These are phyloP conservation scores for Dastarcus helophoroides DNA, from an alignment of 2,888 invertebrate genomes.

Conservation along the genomic window DNA sequence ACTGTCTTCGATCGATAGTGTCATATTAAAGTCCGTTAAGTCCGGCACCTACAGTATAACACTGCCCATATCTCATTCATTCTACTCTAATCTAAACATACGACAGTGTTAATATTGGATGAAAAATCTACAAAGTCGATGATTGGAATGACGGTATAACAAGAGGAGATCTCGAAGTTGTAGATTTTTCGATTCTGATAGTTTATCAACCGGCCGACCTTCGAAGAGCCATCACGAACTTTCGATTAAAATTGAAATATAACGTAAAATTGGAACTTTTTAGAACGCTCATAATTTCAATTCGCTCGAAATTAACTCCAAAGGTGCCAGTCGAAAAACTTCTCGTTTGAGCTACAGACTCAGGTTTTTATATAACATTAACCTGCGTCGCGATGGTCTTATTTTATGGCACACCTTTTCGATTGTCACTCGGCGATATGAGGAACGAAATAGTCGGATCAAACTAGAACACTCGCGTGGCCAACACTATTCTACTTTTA, in stretches of 20 bases:
- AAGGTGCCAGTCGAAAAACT: slow-evolving; percentile 4
- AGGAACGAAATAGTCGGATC: slow-evolving; percentile 18
- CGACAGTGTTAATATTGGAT: slow-evolving; percentile 37
- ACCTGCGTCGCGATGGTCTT: slow-evolving; percentile 10
- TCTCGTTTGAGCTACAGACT: slow-evolving; percentile 17
- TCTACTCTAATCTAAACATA: slow-evolving; percentile 37
- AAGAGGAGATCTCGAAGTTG: no score
- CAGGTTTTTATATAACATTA: slow-evolving; percentile 15
- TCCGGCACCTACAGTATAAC: slow-evolving; percentile 36
- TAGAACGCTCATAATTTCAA: no score
- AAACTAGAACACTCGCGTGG: slow-evolving; percentile 23
- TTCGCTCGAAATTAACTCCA: not conserved
- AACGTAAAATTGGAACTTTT: no score
- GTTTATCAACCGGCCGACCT: no score
- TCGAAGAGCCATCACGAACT: no score
- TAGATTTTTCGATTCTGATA: no score
- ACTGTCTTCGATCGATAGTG: no score
- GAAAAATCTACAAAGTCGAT: no score
- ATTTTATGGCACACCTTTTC: slow-evolving; percentile 15
- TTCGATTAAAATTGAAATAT: no score
- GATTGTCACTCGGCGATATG: slow-evolving; percentile 32
- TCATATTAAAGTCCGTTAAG: slow-evolving; percentile 12
- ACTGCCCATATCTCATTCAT: slow-evolving; percentile 35
- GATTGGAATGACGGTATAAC: no score
- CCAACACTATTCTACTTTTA: no score